These are phyloP conservation scores for Araneus ventricosus DNA, from an alignment of 1,140 invertebrate species.

Conservation along the genomic window DNA sequence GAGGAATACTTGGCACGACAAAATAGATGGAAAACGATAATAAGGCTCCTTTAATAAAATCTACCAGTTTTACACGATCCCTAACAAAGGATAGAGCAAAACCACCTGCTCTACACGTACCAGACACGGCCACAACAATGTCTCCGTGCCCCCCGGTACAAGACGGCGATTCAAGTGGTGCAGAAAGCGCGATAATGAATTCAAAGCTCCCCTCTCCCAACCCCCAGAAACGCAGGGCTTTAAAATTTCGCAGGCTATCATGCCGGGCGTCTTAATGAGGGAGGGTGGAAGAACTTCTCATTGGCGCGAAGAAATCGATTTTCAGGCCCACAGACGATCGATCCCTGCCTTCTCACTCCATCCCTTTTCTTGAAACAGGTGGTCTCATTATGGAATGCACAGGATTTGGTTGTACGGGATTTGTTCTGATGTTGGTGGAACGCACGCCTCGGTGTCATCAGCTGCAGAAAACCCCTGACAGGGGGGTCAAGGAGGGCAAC, in stretches of 20 bases:
- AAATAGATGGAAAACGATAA: too few species aligned
- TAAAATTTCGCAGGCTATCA: not conserved
- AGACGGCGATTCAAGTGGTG: not conserved
- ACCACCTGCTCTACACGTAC: too few species aligned
- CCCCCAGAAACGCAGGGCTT: not conserved
- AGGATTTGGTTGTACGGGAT: not conserved
- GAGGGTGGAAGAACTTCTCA: not conserved
- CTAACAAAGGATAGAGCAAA: too few species aligned
- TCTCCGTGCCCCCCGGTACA: too few species aligned
- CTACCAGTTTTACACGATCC: too few species aligned
- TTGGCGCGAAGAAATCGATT: conserved; percentile 16
- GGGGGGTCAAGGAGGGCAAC: too few species aligned
- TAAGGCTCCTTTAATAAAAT: too few species aligned
- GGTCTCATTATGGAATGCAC: not conserved
- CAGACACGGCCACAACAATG: too few species aligned
- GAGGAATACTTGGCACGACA: too few species aligned
- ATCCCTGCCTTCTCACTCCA: not conserved
- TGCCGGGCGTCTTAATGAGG: not conserved
- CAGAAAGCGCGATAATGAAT: not conserved
- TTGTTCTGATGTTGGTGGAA: not conserved
- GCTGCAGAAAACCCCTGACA: not conserved
- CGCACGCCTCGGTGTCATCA: not conserved
- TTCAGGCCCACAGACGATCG: not conserved
- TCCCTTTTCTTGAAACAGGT: not conserved
- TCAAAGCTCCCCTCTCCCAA: not conserved